These are phyloP conservation scores for Rhagoletis pomonella DNA, from an alignment of 1,140 invertebrate genomes.

Conservation along the genomic window DNA sequence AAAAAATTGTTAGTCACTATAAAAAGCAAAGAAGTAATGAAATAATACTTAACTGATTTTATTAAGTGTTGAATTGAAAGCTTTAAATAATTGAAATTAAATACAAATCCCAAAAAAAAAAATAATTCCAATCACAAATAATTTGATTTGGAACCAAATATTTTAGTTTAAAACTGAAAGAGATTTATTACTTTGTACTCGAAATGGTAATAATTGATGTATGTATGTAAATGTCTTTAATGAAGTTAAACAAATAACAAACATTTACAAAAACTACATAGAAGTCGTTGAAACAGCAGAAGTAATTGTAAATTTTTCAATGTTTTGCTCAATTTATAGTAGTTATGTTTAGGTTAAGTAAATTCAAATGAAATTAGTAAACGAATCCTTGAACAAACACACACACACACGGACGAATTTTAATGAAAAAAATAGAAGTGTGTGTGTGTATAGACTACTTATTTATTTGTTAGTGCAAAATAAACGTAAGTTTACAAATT, in stretches of 20 bases:
- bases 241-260: not conserved
- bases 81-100: slow-evolving; percentile 14
- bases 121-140: not conserved
- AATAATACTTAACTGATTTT: slow-evolving; percentile 37
- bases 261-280: not conserved
- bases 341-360: not conserved
- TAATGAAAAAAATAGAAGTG: not conserved
- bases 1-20: not conserved
- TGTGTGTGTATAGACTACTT: not conserved
- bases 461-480: not conserved
- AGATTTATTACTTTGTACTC: slow-evolving; percentile 11
- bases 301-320: slow-evolving; percentile 21
- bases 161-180: not conserved
- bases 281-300: not conserved
- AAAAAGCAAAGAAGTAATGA: not conserved
- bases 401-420: not conserved
- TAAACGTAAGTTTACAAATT: not conserved
- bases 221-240: not conserved
- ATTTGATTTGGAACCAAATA: not conserved
- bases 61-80: slow-evolving; percentile 49
- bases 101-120: not conserved
- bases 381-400: not conserved
- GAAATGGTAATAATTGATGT: not conserved
- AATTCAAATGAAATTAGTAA: not conserved
- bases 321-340: slow-evolving; percentile 42